A percentile compares a stretch with the other conserved stretches of the same genome.
Conservation (phyloP, 2,113 vertebrate species). For the Engystomops pustulosus region DNA sequence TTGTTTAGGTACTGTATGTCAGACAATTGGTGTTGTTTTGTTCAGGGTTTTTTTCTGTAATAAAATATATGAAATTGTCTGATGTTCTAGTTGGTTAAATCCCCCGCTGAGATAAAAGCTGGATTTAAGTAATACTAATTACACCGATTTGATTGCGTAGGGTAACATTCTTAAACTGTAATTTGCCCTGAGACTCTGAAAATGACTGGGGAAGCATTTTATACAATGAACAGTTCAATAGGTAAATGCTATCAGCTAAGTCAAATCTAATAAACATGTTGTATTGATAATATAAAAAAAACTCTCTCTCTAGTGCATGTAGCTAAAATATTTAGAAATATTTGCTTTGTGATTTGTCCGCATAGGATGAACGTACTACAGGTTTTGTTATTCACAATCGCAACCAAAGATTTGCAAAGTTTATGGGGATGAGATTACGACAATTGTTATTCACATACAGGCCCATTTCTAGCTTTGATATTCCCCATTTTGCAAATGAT, state of each 20-base stretch:
- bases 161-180: constrained; percentile 18
- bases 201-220: constrained; percentile 25
- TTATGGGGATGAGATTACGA: no score
- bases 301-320: no score
- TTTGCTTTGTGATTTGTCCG: no score
- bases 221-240: constrained; percentile 18
- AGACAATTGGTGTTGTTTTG: constrained; percentile 6
- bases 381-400: no score
- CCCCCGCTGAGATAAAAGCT: constrained; percentile 46
- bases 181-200: constrained; percentile 23
- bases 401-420: no score
- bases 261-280: neutral
- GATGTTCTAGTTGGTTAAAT: neutral
- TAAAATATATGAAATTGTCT: constrained; percentile 2
- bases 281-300: neutral
- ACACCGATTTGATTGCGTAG: constrained; percentile 20
- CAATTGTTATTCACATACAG: no score
- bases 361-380: no score
- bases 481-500: no score
- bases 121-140: constrained; percentile 40
- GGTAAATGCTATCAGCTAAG: constrained; percentile 14
- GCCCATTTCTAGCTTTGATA: no score
- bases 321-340: no score
- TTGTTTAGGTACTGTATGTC: constrained; percentile 22
- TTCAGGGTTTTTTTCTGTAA: neutral